Percentiles rank a stretch among this genome's conserved stretches.
These are phyloP conservation scores for Oceanodroma tethys DNA, from an alignment of 2,113 vertebrate genomes.

Conservation along the genomic window DNA sequence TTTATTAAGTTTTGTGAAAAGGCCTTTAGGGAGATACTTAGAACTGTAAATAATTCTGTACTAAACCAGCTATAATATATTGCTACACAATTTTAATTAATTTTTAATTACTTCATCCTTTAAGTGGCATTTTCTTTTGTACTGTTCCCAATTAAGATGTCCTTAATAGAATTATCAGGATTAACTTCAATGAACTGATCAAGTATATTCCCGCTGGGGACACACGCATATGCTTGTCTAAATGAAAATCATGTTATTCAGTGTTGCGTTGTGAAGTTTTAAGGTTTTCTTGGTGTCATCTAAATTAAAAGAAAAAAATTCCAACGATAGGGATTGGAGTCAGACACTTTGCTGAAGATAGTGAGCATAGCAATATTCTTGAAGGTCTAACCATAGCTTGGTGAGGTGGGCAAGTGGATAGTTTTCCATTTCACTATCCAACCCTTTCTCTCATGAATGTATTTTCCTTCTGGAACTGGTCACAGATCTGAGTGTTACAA, in stretches of 20 bases:
- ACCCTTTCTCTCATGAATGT: background rate
- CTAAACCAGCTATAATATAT: background rate
- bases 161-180: constrained; percentile 24
- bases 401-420: background rate
- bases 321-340: background rate
- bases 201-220: background rate
- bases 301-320: background rate
- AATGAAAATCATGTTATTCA: background rate
- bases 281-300: background rate
- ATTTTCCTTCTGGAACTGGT: background rate
- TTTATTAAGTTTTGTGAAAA: background rate
- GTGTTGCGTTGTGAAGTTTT: background rate
- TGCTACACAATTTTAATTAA: background rate
- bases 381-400: background rate
- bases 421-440: background rate
- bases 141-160: constrained; percentile 10
- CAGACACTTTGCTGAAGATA: background rate
- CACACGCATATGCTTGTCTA: background rate
- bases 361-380: background rate
- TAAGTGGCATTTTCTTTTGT: constrained; percentile 9
- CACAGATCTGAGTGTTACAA: background rate
- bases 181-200: background rate
- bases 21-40: background rate
- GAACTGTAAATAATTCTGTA: background rate
- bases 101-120: background rate